Base-by-base conservation (phyloP, 2,888 invertebrate genomes). In the Lithophane ornitopus region DNA sequence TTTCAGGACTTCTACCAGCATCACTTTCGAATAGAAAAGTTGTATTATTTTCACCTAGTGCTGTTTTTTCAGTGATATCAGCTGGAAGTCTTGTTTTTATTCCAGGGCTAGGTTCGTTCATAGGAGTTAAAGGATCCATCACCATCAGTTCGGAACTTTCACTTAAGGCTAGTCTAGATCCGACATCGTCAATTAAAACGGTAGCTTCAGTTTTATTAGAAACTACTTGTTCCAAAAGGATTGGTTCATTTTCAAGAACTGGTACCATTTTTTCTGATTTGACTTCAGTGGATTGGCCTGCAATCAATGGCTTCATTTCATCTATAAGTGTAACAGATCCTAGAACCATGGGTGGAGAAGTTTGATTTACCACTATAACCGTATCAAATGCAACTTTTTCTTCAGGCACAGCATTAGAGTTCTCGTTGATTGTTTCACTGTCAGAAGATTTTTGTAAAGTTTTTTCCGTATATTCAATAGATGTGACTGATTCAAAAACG, bases 121-220 rank as follows among this genome's bases (percentile, higher is more conserved):
- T 39, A 52, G 22, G 7, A 22, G 34, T 26, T 22, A 62, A 44
- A 34, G 62, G 16, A 41, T 72, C 46, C 0, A 72, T n/a, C 1
- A 65, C 3, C 0, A 73, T 58, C 3, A 58, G 2, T 49, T 73
- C n/a, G 3, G 14, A 52, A 63, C 46, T 56, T 72, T 63, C 58
- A 63, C 28, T 28, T 16, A 49, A 39, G 6, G 39, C 63, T 49
- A 67, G 52, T n/a, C 16, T 49, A 49, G 65, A 46, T 19, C 6
- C 46, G 0, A 22, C 22, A 65, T 76, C 28, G 6, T 73, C 34
- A 11, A 28, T 52, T 49, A 59, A 41, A 74, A 44, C 16, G 6
- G 49, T 52, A 49, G n/a, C 65, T n/a, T n/a, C 28, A 11, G 19
- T 52, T 74, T 72, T 72, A 26, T 34, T 72, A 22, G 19, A 62